Conservation (phyloP, 2,797 vertebrate species). For the Enteromius argenteus region DNA sequence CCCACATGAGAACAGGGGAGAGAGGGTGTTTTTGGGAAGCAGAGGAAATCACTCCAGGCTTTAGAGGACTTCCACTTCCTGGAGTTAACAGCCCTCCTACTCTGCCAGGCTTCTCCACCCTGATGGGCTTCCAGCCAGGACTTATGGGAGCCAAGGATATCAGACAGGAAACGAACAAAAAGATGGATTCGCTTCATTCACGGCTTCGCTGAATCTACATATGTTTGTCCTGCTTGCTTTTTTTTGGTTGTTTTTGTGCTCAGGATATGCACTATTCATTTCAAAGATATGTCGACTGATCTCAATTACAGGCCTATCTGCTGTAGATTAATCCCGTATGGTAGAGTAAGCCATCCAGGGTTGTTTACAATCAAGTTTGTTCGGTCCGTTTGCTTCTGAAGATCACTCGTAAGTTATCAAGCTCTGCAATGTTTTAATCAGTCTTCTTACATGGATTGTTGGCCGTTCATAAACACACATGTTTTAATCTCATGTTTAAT, state of each 20-base stretch:
- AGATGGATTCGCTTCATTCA: conserved; percentile 44
- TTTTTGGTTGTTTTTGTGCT: not conserved
- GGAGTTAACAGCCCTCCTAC: conserved; percentile 75
- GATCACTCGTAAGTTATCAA: conserved; percentile 20
- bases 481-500: not conserved
- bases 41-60: conserved; percentile 85
- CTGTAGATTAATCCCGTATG: conserved; percentile 11
- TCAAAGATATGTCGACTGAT: conserved; percentile 19
- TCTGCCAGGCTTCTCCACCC: conserved; percentile 65
- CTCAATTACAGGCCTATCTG: conserved; percentile 15
- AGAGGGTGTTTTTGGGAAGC: conserved; percentile 63
- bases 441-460: conserved; percentile 16
- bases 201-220: conserved; percentile 31
- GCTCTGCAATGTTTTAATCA: not conserved
- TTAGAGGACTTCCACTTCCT: conserved; percentile 90
- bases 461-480: conserved; percentile 15
- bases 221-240: conserved; percentile 42
- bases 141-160: conserved; percentile 70
- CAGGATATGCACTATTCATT: conserved; percentile 6
- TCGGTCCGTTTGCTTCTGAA: conserved; percentile 4
- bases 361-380: conserved; percentile 24
- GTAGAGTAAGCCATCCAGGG: not conserved
- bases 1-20: conserved; percentile 58
- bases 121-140: conserved; percentile 73
- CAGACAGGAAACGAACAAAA: conserved; percentile 63